A percentile compares a stretch with the other conserved stretches of the same genome.
Evolutionary conservation across 2,113 vertebrate genomes (phyloP).

Genomic region (Puma concolor): DNA sequence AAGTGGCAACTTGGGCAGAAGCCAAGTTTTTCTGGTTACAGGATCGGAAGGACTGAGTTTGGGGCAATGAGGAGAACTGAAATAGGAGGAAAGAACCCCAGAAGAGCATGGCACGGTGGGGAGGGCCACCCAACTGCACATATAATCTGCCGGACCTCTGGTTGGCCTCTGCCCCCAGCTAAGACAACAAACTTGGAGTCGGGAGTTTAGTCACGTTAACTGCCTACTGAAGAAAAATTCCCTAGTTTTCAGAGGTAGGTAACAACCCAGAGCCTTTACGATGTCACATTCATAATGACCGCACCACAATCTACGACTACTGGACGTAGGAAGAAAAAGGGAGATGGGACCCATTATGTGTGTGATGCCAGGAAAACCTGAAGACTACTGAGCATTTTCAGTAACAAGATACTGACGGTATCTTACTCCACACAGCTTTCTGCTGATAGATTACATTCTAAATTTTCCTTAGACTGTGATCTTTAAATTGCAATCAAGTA

Average conservation of each 20-base stretch:
- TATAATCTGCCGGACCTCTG: background rate
- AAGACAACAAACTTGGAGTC: background rate
- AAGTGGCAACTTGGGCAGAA: background rate
- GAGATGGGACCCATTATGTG: background rate
- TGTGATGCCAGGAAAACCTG: background rate
- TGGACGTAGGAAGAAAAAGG: background rate
- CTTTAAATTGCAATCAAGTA: constrained; percentile 10
- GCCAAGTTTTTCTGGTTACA: background rate
- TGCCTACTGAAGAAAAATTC: background rate
- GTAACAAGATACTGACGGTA: background rate
- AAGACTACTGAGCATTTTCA: background rate
- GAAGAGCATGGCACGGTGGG: background rate
- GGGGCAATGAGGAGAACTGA: background rate
- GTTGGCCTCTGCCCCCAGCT: background rate
- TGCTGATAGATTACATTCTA: background rate
- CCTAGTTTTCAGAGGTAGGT: background rate
- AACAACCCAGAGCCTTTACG: background rate
- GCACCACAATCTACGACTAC: background rate
- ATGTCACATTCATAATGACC: background rate
- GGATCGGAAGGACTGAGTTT: background rate
- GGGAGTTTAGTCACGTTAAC: background rate
- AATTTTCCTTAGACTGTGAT: background rate
- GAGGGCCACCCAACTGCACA: background rate
- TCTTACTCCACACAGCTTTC: background rate
- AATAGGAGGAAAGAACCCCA: background rate